Conservation (phyloP, 2,113 vertebrate species). For the Rhabdomys dilectus region DNA sequence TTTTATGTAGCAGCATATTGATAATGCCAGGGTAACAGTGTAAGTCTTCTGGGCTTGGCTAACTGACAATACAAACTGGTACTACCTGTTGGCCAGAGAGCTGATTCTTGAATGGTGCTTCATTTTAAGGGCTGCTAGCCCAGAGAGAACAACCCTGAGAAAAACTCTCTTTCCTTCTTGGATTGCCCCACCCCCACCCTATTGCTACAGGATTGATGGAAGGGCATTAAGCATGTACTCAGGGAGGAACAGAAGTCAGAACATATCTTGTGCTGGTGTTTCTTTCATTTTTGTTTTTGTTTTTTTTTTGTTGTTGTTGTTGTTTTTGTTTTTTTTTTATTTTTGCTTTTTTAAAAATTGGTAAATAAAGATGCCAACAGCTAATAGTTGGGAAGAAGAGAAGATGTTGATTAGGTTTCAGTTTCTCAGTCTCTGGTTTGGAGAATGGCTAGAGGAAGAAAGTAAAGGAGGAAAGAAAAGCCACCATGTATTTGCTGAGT, state of each 20-base stretch:
- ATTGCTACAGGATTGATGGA: background rate
- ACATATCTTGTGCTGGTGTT: background rate
- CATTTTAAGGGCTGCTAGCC: background rate
- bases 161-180: background rate
- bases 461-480: no score
- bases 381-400: no score
- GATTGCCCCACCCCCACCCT: no score
- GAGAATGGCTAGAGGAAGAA: no score
- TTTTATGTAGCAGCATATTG: background rate
- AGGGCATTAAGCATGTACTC: background rate
- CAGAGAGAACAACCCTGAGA: background rate
- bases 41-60: background rate
- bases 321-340: no score
- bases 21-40: background rate
- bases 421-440: no score
- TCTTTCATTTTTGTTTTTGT: background rate
- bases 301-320: no score
- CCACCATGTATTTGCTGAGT: no score
- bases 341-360: no score
- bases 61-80: background rate
- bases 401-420: no score
- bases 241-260: background rate
- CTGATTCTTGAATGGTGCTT: background rate
- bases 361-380: no score
- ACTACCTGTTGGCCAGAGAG: no score